Percentiles rank a stretch among this genome's conserved stretches.
Evolutionary conservation across 2,113 vertebrate genomes (phyloP).

Genomic region (Oncorhynchus nerka): DNA sequence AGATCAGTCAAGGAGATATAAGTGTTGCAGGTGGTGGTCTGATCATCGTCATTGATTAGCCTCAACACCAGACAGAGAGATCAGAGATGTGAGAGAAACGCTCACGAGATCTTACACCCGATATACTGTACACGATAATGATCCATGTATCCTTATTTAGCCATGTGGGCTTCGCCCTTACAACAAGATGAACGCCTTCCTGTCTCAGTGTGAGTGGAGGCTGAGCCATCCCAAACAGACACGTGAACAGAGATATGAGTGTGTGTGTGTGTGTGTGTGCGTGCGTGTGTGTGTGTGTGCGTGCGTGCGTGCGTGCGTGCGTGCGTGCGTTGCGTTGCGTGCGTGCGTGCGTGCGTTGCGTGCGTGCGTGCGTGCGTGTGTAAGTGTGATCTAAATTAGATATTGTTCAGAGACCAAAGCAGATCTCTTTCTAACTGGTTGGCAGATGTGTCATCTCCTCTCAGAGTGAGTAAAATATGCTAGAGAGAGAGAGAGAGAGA

Average conservation of each 20-base stretch:
- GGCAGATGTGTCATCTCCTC: conserved; percentile 46
- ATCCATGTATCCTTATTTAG: neutral
- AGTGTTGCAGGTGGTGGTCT: neutral
- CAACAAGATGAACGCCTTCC: too few relatives aligned
- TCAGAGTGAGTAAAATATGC: conserved; percentile 33
- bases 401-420: conserved; percentile 34
- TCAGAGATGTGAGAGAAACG: neutral
- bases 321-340: too few relatives aligned
- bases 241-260: conserved; percentile 13
- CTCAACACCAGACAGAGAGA: neutral
- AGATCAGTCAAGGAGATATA: too few relatives aligned
- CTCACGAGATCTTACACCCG: neutral
- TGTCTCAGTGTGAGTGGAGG: neutral
- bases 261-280: too few relatives aligned
- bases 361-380: too few relatives aligned
- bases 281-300: too few relatives aligned
- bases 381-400: conserved; percentile 4
- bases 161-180: neutral
- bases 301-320: too few relatives aligned
- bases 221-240: conserved; percentile 12
- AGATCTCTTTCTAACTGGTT: conserved; percentile 45
- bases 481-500: too few relatives aligned
- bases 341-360: too few relatives aligned
- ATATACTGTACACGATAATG: too few relatives aligned
- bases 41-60: neutral